A percentile compares a stretch with the other conserved stretches of the same genome.
phyloP scores from a whole-genome alignment of 2,888 invertebrate species.

The Galerucella calmariensis region DNA sequence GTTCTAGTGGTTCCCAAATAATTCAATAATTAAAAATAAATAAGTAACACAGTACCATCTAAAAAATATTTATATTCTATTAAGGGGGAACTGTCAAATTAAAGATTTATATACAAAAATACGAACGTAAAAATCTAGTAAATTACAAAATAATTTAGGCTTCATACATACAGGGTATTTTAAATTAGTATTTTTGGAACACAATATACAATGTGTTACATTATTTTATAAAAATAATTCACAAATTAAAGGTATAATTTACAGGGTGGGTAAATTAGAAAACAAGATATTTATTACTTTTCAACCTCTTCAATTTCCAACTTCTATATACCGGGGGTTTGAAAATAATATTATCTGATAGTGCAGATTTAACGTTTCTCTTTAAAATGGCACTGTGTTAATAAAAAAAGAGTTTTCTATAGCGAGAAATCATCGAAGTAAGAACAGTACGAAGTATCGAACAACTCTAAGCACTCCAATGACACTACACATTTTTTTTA shows the following conservation, averaged over 20 bases:
- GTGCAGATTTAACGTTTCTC: too few species aligned
- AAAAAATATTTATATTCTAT: not conserved
- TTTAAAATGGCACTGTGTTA: too few species aligned
- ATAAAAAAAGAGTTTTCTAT: not conserved
- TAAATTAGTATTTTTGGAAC: too few species aligned
- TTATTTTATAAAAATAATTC: too few species aligned
- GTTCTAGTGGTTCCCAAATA: conserved; percentile 40
- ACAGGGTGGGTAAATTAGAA: not conserved
- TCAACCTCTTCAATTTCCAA: too few species aligned
- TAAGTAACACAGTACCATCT: not conserved
- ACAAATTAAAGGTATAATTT: not conserved
- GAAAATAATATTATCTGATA: too few species aligned
- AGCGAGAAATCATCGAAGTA: not conserved
- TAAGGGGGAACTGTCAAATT: not conserved
- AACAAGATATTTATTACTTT: not conserved
- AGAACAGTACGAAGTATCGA: conserved; percentile 46
- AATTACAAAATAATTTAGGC: too few species aligned
- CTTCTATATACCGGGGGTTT: too few species aligned
- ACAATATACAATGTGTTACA: too few species aligned
- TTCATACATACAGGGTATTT: too few species aligned
- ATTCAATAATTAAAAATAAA: not conserved
- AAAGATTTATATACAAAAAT: not conserved
- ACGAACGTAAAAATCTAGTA: not conserved
- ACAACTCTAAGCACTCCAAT: conserved; percentile 62
- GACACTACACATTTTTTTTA: conserved; percentile 64